A percentile compares a stretch with the other conserved stretches of the same genome.
Evolutionary conservation across 1,140 invertebrate genomes (phyloP).

Genomic region (Rhynchophorus ferrugineus): DNA sequence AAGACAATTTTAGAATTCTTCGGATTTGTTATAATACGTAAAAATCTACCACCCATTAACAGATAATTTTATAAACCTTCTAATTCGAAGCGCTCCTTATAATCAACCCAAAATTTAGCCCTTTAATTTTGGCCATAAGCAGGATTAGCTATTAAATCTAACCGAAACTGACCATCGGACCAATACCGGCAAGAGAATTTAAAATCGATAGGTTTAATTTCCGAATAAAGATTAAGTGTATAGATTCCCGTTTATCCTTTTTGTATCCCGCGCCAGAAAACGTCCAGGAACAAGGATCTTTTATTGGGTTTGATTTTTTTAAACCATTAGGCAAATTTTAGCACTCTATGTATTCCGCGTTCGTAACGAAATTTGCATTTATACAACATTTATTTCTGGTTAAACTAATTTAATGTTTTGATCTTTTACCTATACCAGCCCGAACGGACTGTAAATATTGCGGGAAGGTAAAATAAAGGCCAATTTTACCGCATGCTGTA

Average conservation of each 20-base stretch:
- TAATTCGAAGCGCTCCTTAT: neutral
- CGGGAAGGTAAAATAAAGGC: neutral
- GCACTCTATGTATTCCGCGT: conserved; percentile 8
- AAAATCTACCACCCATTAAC: no score
- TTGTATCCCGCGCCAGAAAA: neutral
- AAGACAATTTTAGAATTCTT: no score
- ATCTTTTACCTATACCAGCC: neutral
- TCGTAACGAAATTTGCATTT: conserved; percentile 12
- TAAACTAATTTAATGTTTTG: conserved; percentile 13
- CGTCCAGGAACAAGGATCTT: neutral
- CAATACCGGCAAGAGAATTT: neutral
- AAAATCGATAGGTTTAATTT: neutral
- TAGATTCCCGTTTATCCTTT: neutral
- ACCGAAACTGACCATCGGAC: neutral
- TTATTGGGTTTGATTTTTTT: neutral
- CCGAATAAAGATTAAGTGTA: neutral
- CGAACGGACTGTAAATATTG: neutral
- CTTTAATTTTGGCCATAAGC: neutral
- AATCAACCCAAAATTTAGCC: neutral
- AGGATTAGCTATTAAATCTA: neutral
- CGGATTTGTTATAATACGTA: no score
- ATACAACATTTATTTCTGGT: conserved; percentile 14
- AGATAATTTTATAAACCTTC: no score
- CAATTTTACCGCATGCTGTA: no score
- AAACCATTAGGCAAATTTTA: conserved; percentile 12